phyloP scores from a whole-genome alignment of 2,888 invertebrate species.

The Pseudococcus longispinus region DNA sequence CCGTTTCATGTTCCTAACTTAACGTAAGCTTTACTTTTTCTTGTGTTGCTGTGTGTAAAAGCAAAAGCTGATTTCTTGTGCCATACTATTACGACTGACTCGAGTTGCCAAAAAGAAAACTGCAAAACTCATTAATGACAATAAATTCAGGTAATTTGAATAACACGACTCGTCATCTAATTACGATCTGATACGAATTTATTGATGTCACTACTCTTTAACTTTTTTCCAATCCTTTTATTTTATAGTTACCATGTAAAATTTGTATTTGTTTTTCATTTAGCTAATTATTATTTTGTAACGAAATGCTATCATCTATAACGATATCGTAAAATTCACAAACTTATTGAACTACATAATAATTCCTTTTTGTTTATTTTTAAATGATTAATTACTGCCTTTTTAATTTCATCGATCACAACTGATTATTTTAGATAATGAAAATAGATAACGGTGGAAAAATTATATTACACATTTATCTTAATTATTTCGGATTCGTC shows the following conservation, averaged over 20 bases:
- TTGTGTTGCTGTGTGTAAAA: neutral
- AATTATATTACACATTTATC: neutral
- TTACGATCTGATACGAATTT: neutral
- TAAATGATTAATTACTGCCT: neutral
- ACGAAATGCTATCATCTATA: neutral
- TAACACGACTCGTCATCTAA: neutral
- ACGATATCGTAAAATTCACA: neutral
- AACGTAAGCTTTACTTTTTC: neutral
- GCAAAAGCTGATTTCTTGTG: neutral
- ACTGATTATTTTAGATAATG: neutral
- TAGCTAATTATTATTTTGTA: neutral
- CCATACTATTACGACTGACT: neutral
- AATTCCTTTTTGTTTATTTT: neutral
- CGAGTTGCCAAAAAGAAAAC: neutral
- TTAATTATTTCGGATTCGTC: neutral
- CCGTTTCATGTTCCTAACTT: neutral
- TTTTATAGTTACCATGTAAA: slow-evolving; percentile 5
- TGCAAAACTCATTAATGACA: neutral
- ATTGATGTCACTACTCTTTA: neutral
- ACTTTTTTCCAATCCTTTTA: neutral
- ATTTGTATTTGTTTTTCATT: neutral
- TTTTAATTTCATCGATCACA: neutral
- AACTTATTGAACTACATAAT: neutral
- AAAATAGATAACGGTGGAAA: neutral
- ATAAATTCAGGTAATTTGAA: neutral